phyloP scores from a whole-genome alignment of 2,888 invertebrate genomes.

The Zaprionus bogoriensis region DNA sequence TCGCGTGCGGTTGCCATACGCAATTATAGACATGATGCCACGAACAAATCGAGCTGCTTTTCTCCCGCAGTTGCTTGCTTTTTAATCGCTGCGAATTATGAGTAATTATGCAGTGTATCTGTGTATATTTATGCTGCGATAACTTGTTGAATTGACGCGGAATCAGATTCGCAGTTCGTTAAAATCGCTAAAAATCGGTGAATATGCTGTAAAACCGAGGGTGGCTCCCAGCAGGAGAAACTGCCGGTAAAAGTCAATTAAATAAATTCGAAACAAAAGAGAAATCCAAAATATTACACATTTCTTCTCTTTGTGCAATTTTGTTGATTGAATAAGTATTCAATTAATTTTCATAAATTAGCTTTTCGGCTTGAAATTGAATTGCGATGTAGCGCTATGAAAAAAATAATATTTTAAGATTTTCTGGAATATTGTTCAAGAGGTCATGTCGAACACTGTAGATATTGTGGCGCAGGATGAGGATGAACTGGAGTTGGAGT shows the following conservation, averaged over 20 bases:
- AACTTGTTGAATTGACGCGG: slow-evolving; percentile 13
- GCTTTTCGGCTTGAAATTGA: not conserved
- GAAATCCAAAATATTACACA: not conserved
- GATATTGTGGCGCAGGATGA: slow-evolving; percentile 9
- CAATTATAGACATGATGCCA: slow-evolving; percentile 37
- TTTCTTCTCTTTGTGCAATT: not conserved
- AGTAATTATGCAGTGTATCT: slow-evolving; percentile 14
- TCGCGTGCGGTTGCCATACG: slow-evolving; percentile 5
- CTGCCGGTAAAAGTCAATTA: not conserved
- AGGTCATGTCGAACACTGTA: slow-evolving; percentile 80
- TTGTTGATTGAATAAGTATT: not conserved
- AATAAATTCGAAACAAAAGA: not conserved
- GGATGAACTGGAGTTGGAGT: slow-evolving; percentile 87
- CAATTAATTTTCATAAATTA: not conserved
- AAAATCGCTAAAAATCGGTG: no score
- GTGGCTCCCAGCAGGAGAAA: not conserved
- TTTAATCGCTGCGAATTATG: slow-evolving; percentile 21
- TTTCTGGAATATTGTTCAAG: slow-evolving; percentile 82
- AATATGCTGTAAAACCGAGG: no score
- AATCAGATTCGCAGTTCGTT: not conserved
- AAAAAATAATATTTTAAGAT: no score
- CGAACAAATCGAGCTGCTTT: slow-evolving; percentile 6
- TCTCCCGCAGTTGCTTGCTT: not conserved
- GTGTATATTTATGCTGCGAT: slow-evolving; percentile 24
- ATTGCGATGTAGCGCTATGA: no score